Conservation (phyloP, 1,140 invertebrate species). For the Ptiloglossa arizonensis region DNA sequence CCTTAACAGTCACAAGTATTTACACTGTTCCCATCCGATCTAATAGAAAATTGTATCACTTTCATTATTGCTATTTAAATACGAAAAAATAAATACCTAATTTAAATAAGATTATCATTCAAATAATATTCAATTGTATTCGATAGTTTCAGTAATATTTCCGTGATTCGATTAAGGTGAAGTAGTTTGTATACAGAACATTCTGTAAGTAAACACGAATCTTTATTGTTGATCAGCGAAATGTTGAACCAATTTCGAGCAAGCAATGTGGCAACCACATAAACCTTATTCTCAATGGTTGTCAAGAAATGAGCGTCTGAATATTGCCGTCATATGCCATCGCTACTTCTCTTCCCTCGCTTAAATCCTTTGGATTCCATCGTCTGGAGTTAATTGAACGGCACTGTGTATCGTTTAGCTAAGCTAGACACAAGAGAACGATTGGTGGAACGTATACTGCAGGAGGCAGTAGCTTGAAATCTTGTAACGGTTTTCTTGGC, state of each 20-base stretch:
- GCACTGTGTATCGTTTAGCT: slow-evolving; percentile 21
- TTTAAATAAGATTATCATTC: too few relatives aligned
- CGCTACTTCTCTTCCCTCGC: neutral
- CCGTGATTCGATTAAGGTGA: too few relatives aligned
- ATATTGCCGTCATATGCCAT: slow-evolving; percentile 10
- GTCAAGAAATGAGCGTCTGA: slow-evolving; percentile 16
- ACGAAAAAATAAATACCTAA: too few relatives aligned
- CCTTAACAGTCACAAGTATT: too few relatives aligned
- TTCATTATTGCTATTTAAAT: too few relatives aligned
- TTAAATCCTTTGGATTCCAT: slow-evolving; percentile 34
- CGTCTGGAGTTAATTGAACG: slow-evolving; percentile 41
- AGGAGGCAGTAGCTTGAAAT: neutral
- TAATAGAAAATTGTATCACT: too few relatives aligned
- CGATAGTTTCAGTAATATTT: too few relatives aligned
- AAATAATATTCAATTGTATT: too few relatives aligned
- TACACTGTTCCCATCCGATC: too few relatives aligned
- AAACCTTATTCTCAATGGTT: slow-evolving; percentile 5
- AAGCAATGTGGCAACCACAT: neutral
- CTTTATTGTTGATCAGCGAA: slow-evolving; percentile 4
- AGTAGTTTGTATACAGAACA: too few relatives aligned
- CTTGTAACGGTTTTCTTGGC: neutral
- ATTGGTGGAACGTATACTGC: neutral
- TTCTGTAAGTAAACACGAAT: neutral
- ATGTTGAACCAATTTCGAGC: slow-evolving; percentile 17
- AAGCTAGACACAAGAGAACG: slow-evolving; percentile 25